Percentiles rank a stretch among this genome's conserved stretches.
phyloP scores from a whole-genome alignment of 2,797 vertebrate genomes.

The Clarias fuscus region DNA sequence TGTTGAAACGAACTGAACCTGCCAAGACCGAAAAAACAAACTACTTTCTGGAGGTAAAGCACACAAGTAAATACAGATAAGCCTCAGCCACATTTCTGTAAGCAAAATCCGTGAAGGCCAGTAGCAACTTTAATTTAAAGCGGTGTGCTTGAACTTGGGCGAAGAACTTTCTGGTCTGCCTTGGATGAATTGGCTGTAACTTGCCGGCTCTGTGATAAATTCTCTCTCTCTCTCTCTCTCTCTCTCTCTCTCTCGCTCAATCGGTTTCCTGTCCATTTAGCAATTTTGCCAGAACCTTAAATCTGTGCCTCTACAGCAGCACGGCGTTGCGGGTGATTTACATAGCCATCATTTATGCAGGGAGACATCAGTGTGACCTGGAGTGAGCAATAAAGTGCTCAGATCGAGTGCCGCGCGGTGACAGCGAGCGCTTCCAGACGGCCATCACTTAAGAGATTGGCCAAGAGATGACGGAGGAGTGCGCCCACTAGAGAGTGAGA shows the following conservation, averaged over 20 bases:
- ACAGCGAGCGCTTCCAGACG: slow-evolving; percentile 73
- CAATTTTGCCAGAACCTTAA: slow-evolving; percentile 70
- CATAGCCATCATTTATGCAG: slow-evolving; percentile 77
- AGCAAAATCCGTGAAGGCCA: slow-evolving; percentile 51
- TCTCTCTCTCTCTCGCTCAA: slow-evolving; percentile 57
- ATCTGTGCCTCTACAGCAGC: slow-evolving; percentile 72
- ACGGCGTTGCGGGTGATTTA: slow-evolving; percentile 76
- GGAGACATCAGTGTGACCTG: slow-evolving; percentile 64
- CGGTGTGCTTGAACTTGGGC: slow-evolving; percentile 42
- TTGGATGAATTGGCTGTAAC: slow-evolving; percentile 54
- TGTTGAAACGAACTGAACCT: neutral
- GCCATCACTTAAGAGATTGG: slow-evolving; percentile 69
- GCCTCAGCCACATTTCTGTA: slow-evolving; percentile 31
- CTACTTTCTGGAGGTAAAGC: neutral
- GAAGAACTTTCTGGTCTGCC: slow-evolving; percentile 55
- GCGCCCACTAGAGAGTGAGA: slow-evolving; percentile 18
- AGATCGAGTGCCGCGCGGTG: slow-evolving; percentile 68
- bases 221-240: slow-evolving; percentile 39
- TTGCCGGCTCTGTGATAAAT: slow-evolving; percentile 68
- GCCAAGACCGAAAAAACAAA: neutral
- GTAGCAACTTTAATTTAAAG: slow-evolving; percentile 63
- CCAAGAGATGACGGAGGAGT: slow-evolving; percentile 49
- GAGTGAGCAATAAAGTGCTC: slow-evolving; percentile 71
- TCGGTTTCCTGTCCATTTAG: slow-evolving; percentile 77
- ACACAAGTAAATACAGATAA: slow-evolving; percentile 24